Base-by-base conservation (phyloP, 2,113 vertebrate species). In the Cebus imitator region DNA sequence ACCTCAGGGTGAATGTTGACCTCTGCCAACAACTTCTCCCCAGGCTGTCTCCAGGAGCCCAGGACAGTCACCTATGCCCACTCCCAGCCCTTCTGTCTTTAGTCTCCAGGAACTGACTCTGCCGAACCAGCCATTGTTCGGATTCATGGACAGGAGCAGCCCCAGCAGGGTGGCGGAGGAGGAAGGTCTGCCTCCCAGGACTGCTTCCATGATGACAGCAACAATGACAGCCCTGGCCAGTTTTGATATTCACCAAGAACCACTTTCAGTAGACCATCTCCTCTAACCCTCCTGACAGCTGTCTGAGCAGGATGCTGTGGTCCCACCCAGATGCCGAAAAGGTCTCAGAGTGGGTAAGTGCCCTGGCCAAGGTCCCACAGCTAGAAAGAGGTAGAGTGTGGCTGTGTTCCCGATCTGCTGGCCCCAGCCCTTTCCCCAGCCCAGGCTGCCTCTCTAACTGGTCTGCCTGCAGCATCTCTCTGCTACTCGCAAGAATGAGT, bases 141-240 rank as follows among this genome's bases (percentile, higher is more conserved):
- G 48, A 37, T 52, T 61, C 43, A 25, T 3, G 4, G 66, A 30
- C 50, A 8, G 17, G 27, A 94, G 27, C 14, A 23, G 8, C 4
- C 50, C n/a, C 8, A 25, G n/a, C 27, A 70, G 57, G 23, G 20
- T 12, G 18, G 23, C 27, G 17, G 55, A 57, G 55, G 55, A 21
- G 61, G 61, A 64, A 43, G 6, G 27, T 23, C 37, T 12, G 64
- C 43, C 57, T 40, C 58, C 32, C n/a, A 32, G 40, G n/a, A 40
- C 17, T 3, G 6, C 55, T 37, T 75, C 55, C 0, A 0, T 6
- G 32, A n/a, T 30, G 12, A 43, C 18, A 16, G 17, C 4, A 18
- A n/a, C 32, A 48, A 11, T n/a, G 45, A 37, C 8, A 11, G 55
- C 35, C 9, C 1, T 3, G 3, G 32, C 17, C 10, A 0, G 30